These are phyloP conservation scores for Loriculus beryllinus DNA, from an alignment of 2,797 vertebrate genomes.

Conservation along the genomic window DNA sequence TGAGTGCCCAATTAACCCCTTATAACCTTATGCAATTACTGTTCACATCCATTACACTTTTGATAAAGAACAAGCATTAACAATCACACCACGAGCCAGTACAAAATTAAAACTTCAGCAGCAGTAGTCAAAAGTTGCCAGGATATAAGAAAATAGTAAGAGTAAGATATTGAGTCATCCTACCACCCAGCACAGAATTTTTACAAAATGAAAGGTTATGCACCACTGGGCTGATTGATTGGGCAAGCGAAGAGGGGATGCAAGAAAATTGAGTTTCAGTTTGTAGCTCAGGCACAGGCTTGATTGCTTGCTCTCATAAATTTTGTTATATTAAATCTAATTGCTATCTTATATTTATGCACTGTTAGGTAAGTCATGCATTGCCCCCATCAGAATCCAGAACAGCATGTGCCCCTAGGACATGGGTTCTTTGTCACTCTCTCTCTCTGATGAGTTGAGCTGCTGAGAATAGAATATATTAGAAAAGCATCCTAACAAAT, in stretches of 20 bases:
- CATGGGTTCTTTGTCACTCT: background rate
- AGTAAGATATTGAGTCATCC: background rate
- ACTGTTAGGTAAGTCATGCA: background rate
- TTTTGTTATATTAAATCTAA: slow-evolving; percentile 19
- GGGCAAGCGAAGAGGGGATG: background rate
- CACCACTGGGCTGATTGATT: background rate
- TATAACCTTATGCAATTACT: slow-evolving; percentile 39
- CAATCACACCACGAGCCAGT: background rate
- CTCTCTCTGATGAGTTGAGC: background rate
- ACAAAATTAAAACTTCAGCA: slow-evolving; percentile 26
- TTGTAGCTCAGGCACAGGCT: background rate
- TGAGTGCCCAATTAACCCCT: slow-evolving; percentile 7
- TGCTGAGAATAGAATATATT: background rate
- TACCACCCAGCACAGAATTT: background rate
- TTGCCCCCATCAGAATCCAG: background rate
- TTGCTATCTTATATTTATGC: background rate
- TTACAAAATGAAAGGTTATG: slow-evolving; percentile 1
- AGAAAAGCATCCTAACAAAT: background rate
- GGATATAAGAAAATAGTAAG: background rate
- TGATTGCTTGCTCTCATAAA: slow-evolving; percentile 22
- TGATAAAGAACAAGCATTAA: slow-evolving; percentile 43
- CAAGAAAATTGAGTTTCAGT: background rate
- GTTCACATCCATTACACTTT: slow-evolving; percentile 29
- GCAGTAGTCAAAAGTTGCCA: background rate
- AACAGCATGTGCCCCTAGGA: background rate